These are phyloP conservation scores for Columba guinea DNA, from an alignment of 2,797 vertebrate species.

Conservation along the genomic window DNA sequence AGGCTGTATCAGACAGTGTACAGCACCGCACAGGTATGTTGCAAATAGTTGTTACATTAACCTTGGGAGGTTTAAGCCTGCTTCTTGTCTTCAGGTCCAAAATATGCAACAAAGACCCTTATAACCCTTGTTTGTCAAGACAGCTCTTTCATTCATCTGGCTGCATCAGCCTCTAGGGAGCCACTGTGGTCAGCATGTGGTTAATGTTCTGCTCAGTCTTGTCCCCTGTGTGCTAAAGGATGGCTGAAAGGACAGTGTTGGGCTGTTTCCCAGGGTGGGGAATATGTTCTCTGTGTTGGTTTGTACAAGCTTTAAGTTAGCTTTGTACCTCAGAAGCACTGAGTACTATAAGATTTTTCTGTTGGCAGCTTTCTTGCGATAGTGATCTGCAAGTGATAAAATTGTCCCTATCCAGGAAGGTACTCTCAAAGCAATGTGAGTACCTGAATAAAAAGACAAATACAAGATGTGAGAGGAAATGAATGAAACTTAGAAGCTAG, in stretches of 20 bases:
- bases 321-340: not conserved
- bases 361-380: not conserved
- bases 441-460: not conserved
- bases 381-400: not conserved
- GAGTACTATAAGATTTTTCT: not conserved
- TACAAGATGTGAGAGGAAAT: not conserved
- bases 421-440: not conserved
- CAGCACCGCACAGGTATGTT: slow-evolving; percentile 29
- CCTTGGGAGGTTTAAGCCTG: not conserved
- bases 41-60: not conserved
- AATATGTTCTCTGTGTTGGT: not conserved
- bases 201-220: not conserved
- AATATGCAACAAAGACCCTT: not conserved
- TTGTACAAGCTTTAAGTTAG: not conserved
- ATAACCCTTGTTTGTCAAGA: not conserved
- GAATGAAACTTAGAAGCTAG: not conserved
- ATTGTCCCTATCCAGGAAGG: not conserved
- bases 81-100: not conserved
- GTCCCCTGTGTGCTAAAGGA: not conserved
- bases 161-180: not conserved
- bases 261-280: not conserved
- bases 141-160: not conserved
- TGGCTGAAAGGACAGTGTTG: not conserved
- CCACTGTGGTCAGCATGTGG: not conserved
- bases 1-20: not conserved